phyloP scores from a whole-genome alignment of 2,888 invertebrate species.

The Liodrosophila aerea region DNA sequence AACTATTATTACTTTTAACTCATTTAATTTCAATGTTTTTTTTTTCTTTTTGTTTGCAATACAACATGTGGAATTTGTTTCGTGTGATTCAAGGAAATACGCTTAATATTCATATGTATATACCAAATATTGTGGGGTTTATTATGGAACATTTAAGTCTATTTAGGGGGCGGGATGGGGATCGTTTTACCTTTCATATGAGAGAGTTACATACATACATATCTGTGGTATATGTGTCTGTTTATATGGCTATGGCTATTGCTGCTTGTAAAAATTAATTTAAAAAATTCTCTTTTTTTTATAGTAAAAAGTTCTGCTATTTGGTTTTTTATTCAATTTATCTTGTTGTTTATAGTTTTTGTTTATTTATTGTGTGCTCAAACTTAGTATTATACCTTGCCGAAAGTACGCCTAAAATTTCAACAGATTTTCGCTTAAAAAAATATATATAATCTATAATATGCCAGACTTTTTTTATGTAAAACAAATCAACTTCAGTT shows the following conservation, averaged over 20 bases:
- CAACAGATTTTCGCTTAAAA: constrained; percentile 34
- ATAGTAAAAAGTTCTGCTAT: constrained; percentile 44
- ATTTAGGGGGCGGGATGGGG: constrained; percentile 37
- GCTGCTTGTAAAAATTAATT: constrained; percentile 47
- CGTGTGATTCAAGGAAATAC: constrained; percentile 13
- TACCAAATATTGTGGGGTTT: constrained; percentile 37
- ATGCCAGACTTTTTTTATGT: constrained; percentile 46
- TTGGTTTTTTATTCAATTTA: constrained; percentile 31
- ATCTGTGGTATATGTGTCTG: constrained; percentile 29
- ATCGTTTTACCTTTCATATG: constrained; percentile 29
- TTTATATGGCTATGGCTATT: constrained; percentile 56
- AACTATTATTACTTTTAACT: constrained; percentile 3
- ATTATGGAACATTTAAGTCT: constrained; percentile 68
- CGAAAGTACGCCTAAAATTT: constrained; percentile 74
- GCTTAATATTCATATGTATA: constrained; percentile 30
- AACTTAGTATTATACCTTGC: constrained; percentile 63
- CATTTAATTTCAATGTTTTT: constrained; percentile 7
- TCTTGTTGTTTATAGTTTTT: constrained; percentile 25
- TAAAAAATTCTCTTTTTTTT: constrained; percentile 41
- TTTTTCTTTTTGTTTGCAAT: not conserved
- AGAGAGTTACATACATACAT: constrained; percentile 46
- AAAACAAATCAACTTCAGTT: constrained; percentile 62
- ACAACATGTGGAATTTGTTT: constrained; percentile 13
- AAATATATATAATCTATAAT: constrained; percentile 40
- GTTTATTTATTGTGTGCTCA: constrained; percentile 67